Base-by-base conservation (phyloP, 2,888 invertebrate genomes). In the Andrena hattorfiana region DNA sequence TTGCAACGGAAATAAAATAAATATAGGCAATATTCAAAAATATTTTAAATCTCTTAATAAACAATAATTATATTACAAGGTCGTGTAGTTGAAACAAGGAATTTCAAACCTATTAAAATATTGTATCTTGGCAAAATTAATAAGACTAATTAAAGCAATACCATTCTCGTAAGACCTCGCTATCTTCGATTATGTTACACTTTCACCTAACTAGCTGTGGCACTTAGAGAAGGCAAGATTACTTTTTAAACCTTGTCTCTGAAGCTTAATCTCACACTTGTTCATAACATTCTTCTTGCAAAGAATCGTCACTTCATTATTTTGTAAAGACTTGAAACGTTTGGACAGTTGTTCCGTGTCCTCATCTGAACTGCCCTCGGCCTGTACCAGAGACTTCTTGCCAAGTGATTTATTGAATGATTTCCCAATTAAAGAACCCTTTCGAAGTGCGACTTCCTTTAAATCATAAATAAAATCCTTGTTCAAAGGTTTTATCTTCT, bases 401-500 rank as follows among this genome's bases (percentile, higher is more conserved):
- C 10, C 16, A 23, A 76, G 26, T 3, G 68, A 7, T 60, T 81
- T 85, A 51, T 23, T 48, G 8, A 71, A 80, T 10, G 79, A 16
- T 60, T 81, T 81, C n/a, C 62, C 0, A 4, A 71, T 59, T 10
- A 70, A 28, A 26, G 70, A 30, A 49, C 88, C 87, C 35, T 85
- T 86, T 1, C 83, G 81, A 54, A 81, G 64, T 0, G 84, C 68
- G 0, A 92, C 90, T 54, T 92, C 92, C 48, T 96, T 95, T 85
- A 96, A 94, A 94, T 97, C 97, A 90, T 97, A 97, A 87, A 97
- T 96, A 92, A 97, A 97, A 94, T 97, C 97, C 90, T 96, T 96
- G 90, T 96, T 95, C 84, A 96, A 95, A 8, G 95, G 95, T 92
- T 96, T 96, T 0, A 96, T 95, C 84, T 96, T 95, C 92, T 96